Percentiles rank a stretch among this genome's conserved stretches.
These are phyloP conservation scores for Grallaria varia DNA, from an alignment of 2,113 vertebrate species.

Conservation along the genomic window DNA sequence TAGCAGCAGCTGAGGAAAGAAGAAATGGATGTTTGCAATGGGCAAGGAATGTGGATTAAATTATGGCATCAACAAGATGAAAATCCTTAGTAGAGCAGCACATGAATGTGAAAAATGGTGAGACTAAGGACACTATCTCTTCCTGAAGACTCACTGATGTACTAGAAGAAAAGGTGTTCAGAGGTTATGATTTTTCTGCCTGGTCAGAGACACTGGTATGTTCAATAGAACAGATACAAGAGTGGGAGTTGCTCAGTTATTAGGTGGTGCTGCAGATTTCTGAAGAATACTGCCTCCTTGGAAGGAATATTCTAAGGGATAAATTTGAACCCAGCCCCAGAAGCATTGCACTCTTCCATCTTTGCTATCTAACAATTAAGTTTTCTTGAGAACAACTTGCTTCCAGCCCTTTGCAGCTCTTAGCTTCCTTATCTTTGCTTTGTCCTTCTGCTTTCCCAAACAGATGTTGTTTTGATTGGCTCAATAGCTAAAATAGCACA, in stretches of 20 bases:
- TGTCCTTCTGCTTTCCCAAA: background rate
- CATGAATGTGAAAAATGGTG: background rate
- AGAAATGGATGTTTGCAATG: background rate
- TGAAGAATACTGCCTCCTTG: background rate
- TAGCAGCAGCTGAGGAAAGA: background rate
- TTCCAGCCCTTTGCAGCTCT: background rate
- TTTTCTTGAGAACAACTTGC: background rate
- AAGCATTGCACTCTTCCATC: background rate
- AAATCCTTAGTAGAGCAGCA: background rate
- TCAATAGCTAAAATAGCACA: background rate
- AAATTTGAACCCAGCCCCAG: background rate
- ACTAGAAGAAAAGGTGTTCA: background rate
- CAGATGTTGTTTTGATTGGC: background rate
- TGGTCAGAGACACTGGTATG: background rate
- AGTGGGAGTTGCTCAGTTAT: background rate
- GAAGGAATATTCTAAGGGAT: background rate
- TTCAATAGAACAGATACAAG: fast-evolving
- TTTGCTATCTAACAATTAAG: background rate
- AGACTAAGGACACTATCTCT: background rate
- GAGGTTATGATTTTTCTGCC: background rate
- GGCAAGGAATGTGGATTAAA: background rate
- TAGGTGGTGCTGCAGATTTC: background rate
- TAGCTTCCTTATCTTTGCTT: background rate
- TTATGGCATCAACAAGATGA: background rate
- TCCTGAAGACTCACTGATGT: background rate